Evolutionary conservation across 2,113 vertebrate genomes (phyloP).

Genomic region (Poeciliopsis turrubarensis): DNA sequence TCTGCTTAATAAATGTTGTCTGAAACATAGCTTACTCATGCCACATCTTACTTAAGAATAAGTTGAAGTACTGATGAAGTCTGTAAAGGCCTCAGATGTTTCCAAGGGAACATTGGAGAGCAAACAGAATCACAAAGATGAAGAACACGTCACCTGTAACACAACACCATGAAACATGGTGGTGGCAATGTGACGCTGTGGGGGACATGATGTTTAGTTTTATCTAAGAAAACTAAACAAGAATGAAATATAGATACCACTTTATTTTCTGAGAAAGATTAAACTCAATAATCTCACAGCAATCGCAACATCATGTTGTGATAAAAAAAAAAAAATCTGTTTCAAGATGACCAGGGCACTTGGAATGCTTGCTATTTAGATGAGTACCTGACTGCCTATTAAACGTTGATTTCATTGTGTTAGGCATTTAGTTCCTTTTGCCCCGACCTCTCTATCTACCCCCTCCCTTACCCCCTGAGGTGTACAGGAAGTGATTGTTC

Average conservation of each 20-base stretch:
- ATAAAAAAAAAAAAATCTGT: conserved; percentile 19
- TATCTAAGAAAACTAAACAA: neutral
- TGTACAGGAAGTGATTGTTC: conserved; percentile 50
- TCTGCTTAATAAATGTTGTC: too few species aligned
- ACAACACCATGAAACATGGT: too few species aligned
- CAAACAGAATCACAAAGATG: too few species aligned
- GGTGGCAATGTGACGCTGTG: too few species aligned
- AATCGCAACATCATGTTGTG: conserved; percentile 22
- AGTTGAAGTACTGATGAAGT: too few species aligned
- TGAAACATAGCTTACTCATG: too few species aligned
- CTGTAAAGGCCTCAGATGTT: too few species aligned
- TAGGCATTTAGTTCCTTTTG: neutral
- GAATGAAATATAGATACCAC: conserved; percentile 11
- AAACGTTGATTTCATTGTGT: conserved; percentile 6
- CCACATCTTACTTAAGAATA: too few species aligned
- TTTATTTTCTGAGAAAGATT: too few species aligned
- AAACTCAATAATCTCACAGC: conserved; percentile 7
- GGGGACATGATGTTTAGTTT: too few species aligned
- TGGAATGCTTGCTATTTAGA: conserved; percentile 2
- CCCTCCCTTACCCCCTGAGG: conserved; percentile 10
- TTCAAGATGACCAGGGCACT: neutral
- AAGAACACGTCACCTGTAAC: too few species aligned
- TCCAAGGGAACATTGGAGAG: too few species aligned
- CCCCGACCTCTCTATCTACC: neutral
- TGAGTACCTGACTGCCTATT: neutral